phyloP scores from a whole-genome alignment of 2,797 vertebrate genomes.

The Sphaeramia orbicularis region DNA sequence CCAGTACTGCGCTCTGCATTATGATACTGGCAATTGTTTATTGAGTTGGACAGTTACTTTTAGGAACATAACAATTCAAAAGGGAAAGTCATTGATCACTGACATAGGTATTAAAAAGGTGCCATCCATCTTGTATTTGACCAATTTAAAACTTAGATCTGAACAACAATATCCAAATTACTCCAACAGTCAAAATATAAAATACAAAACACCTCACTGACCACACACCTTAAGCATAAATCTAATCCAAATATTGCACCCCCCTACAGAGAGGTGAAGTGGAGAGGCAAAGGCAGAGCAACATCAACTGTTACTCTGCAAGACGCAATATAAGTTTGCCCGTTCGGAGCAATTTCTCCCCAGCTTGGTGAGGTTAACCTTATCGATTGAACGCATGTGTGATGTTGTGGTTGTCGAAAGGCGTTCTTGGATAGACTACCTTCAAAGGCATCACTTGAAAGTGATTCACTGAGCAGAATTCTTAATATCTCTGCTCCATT shows the following conservation, averaged over 20 bases:
- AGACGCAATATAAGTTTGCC: conserved; percentile 45
- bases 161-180: conserved; percentile 44
- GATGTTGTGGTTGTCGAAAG: conserved; percentile 58
- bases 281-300: conserved; percentile 5
- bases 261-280: conserved; percentile 39
- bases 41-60: no score
- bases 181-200: conserved; percentile 17
- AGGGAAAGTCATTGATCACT: no score
- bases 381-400: conserved; percentile 76
- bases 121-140: no score
- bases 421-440: conserved; percentile 35
- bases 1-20: not conserved
- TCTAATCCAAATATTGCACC: conserved; percentile 52
- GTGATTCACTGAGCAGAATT: conserved; percentile 55
- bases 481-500: conserved; percentile 48
- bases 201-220: conserved; percentile 38
- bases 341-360: conserved; percentile 61
- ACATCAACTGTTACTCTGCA: conserved; percentile 33
- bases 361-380: conserved; percentile 71
- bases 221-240: conserved; percentile 49
- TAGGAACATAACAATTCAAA: no score
- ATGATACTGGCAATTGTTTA: no score
- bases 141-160: no score
- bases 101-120: no score
- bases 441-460: conserved; percentile 72